Base-by-base conservation (phyloP, 2,888 invertebrate species). In the Nymphalis c-album region DNA sequence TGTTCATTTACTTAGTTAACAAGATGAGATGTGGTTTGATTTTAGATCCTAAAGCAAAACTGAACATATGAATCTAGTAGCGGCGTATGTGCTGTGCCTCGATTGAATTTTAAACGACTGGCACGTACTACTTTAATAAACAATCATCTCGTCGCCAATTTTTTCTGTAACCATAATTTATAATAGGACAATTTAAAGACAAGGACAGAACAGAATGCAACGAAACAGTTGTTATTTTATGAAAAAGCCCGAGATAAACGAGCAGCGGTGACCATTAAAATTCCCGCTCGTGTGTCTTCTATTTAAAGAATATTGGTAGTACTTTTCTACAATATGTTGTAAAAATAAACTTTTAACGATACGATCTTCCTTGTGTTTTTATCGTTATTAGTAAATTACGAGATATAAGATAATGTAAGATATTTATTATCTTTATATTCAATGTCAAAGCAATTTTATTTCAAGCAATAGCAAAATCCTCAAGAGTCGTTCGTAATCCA, bases 261-360 rank as follows among this genome's bases (percentile, higher is more conserved):
- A 50, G 46, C 13, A 53, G 59, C 80, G 79, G 78, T 76, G 77
- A 80, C 85, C 81, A 90, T 91, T 91, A 90, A 91, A 80, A 91
- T 91, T 86, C 86, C 79, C 85, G 83, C 88, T 84, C 82, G 89
- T 82, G 79, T 79, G 71, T 79, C 78, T 83, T 84, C 87, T 90
- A 90, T 90, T 90, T 89, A 87, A 83, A 89, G 85, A 71, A 61
- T 67, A 62, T 64, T 66, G 66, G 66, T 62, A 64, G 68, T 60
- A 60, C 35, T 48, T 63, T 63, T 71, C 62, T 67, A 65, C 53
- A 71, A 69, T 65, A 60, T 65, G 31, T 35, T 57, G 63, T 55
- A 63, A 65, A 69, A 68, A 60, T 65, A 58, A 55, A 61, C 50
- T 63, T 51, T 20, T 62, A 58, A 46, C 53, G 35, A 35, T 53